Evolutionary conservation across 2,797 vertebrate species (phyloP).

Genomic region (Eupleurogrammus muticus): DNA sequence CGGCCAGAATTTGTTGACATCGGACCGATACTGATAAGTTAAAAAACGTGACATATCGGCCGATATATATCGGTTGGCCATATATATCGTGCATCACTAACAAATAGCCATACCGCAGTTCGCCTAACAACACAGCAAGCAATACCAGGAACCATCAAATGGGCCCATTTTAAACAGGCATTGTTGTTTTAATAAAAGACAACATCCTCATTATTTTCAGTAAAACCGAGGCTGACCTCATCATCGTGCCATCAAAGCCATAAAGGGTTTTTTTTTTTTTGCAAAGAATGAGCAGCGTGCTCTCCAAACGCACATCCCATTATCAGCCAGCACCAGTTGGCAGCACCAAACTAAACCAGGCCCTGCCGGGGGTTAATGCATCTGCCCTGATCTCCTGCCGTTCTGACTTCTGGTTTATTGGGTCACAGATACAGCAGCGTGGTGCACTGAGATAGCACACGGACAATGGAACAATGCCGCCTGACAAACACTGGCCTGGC

Average conservation of each 20-base stretch:
- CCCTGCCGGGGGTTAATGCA: neutral
- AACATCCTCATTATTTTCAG: neutral
- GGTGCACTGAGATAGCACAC: constrained; percentile 41
- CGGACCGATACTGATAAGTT: too few relatives aligned
- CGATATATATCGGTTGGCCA: too few relatives aligned
- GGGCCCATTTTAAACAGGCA: too few relatives aligned
- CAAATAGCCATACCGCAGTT: too few relatives aligned
- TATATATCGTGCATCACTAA: too few relatives aligned
- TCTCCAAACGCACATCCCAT: neutral
- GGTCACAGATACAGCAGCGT: constrained; percentile 34
- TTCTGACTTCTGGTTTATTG: constrained; percentile 29
- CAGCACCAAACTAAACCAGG: too few relatives aligned
- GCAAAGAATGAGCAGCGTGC: neutral
- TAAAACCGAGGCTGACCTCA: neutral
- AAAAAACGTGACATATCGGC: too few relatives aligned
- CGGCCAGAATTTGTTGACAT: too few relatives aligned
- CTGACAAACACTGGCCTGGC: constrained; percentile 21
- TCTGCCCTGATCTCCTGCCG: neutral
- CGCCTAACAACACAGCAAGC: too few relatives aligned
- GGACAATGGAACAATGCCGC: constrained; percentile 22
- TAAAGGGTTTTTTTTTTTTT: too few relatives aligned
- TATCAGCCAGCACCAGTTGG: neutral
- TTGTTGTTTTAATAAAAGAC: neutral
- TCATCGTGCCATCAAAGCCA: neutral
- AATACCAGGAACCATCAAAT: too few relatives aligned